Percentiles rank a stretch among this genome's conserved stretches.
Evolutionary conservation across 1,140 invertebrate genomes (phyloP).

Genomic region (Thaumatotibia leucotreta): DNA sequence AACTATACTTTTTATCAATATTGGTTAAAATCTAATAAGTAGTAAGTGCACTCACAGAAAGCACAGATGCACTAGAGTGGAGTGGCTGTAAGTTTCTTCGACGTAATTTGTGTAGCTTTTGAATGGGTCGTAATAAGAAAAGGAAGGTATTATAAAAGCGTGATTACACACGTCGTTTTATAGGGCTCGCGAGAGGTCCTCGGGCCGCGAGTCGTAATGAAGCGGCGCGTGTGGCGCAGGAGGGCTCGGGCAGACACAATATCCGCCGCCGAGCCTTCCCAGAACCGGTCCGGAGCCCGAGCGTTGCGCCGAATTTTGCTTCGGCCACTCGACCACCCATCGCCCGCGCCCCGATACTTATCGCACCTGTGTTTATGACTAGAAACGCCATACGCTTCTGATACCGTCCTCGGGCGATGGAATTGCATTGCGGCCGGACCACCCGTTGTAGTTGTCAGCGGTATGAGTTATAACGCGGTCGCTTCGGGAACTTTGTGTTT

Average conservation of each 20-base stretch:
- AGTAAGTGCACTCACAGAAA: not conserved
- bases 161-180: not conserved
- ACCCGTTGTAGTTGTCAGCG: conserved; percentile 35
- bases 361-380: conserved; percentile 63
- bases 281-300: conserved; percentile 59
- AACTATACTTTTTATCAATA: not conserved
- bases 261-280: conserved; percentile 54
- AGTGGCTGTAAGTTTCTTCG: not conserved
- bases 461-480: conserved; percentile 25
- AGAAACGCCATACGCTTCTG: conserved; percentile 42
- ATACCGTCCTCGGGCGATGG: conserved; percentile 27
- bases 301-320: conserved; percentile 65
- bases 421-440: conserved; percentile 35
- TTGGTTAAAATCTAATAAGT: not conserved
- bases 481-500: conserved; percentile 13
- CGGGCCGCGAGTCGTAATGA: conserved; percentile 37
- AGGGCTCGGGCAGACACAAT: conserved; percentile 64
- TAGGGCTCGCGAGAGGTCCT: not conserved
- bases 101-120: not conserved
- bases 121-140: conserved; percentile 17
- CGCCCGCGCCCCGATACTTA: conserved; percentile 53
- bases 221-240: conserved; percentile 49
- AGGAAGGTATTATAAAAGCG: conserved; percentile 18
- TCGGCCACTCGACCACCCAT: conserved; percentile 69
- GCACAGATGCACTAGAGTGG: not conserved